Evolutionary conservation across 2,888 invertebrate genomes (phyloP), one percentile per base, ranked within the genome.

Genomic region (Oxytorus armatus): DNA sequence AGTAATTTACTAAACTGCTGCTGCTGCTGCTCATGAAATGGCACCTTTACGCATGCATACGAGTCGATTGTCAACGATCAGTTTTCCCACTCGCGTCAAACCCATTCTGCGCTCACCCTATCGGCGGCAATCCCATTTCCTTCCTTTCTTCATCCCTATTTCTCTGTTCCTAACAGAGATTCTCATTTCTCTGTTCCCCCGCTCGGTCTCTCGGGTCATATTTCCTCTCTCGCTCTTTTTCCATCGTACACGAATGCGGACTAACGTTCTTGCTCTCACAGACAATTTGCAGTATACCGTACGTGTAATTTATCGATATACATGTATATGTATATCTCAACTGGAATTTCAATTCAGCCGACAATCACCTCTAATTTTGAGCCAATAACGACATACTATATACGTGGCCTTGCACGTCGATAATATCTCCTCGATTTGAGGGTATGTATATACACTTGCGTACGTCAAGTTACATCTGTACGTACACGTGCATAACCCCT

Each of bases 331-430:
- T 47, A 42, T 25, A 33, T 68, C 39, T 25, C 33, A 21, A 39
- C 8, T 18, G 59, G 77, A 68, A 76, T 79, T 72, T 61, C 79
- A 69, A 74, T 69, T 74, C 42, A 25, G 65, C 72, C 74, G 65
- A 75, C 76, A 78, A 82, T 83, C 80, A 73, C 57, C 61, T 68
- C 66, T 68, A 81, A 85, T 81, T 82, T 72, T 75, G 36, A 78
- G 76, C 76, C 79, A 79, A 85, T 85, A 75, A 83, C 75, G 33
- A 70, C 51, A 39, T 55, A 61, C 29, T 55, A 14, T 21, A 21
- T 68, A 29, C 51, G 21, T 11, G 16, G 10, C 42, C 5, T 25
- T 42, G 25, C 29, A n/a, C 39, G 36, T 23, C 29, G 23, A 14
- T 79, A 42, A 23, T 39, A 49, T 42, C 42, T 42, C 14, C 21